Conservation (phyloP, 2,888 invertebrate genomes). For the Scaptodrosophila latifasciaeformis region DNA sequence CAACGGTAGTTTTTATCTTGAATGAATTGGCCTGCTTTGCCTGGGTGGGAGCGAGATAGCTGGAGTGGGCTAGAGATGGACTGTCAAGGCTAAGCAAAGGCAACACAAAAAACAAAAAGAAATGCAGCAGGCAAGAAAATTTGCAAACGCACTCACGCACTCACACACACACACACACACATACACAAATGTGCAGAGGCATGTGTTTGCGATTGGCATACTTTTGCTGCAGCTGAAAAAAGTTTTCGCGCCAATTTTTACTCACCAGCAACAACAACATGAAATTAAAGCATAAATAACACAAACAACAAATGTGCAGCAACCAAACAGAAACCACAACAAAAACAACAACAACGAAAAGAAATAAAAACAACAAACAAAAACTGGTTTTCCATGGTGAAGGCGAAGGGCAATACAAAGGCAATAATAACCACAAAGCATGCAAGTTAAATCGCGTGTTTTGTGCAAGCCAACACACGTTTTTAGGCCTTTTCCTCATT, state of each 20-base stretch:
- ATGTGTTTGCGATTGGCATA: conserved; percentile 41
- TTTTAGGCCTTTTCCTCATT: conserved; percentile 40
- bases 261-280: conserved; percentile 26
- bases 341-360: conserved; percentile 34
- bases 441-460: conserved; percentile 38
- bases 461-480: conserved; percentile 48
- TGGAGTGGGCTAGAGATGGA: neutral
- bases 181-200: conserved; percentile 11
- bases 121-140: conserved; percentile 22
- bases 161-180: conserved; percentile 6
- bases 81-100: neutral
- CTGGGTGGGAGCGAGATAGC: too few relatives aligned
- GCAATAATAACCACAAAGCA: conserved; percentile 17
- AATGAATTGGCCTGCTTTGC: too few relatives aligned
- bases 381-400: conserved; percentile 54
- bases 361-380: conserved; percentile 28
- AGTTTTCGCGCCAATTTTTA: conserved; percentile 62
- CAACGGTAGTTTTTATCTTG: conserved; percentile 2
- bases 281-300: conserved; percentile 40
- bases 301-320: conserved; percentile 9
- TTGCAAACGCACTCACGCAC: conserved; percentile 11
- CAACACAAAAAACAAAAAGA: neutral
- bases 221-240: conserved; percentile 60
- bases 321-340: conserved; percentile 23
- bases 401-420: conserved; percentile 48